Percentiles rank a stretch among this genome's conserved stretches.
phyloP scores from a whole-genome alignment of 2,797 vertebrate species.

The Huso huso region DNA sequence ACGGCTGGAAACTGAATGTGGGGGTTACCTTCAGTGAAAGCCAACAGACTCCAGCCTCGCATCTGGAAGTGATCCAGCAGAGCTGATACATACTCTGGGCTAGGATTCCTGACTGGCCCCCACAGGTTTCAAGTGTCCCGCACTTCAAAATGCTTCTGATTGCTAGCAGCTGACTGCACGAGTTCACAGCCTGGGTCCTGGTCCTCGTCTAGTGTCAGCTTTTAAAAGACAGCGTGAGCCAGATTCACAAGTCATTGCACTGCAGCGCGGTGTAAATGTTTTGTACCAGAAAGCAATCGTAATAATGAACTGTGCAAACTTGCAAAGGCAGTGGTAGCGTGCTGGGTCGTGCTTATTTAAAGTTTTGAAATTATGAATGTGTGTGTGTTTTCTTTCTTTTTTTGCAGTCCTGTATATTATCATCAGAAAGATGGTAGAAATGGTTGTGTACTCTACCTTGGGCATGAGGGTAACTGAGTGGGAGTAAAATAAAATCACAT shows the following conservation, averaged over 20 bases:
- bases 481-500: no score
- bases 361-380: neutral
- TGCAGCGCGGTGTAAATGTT: slow-evolving; percentile 74
- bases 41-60: slow-evolving; percentile 40
- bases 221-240: no score
- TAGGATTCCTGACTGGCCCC: slow-evolving; percentile 46
- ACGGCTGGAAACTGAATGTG: slow-evolving; percentile 21
- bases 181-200: slow-evolving; percentile 46
- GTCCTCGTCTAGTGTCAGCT: slow-evolving; percentile 48
- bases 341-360: slow-evolving; percentile 2
- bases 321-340: slow-evolving; percentile 17
- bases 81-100: slow-evolving; percentile 26
- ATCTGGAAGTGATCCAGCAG: slow-evolving; percentile 71
- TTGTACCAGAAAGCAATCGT: slow-evolving; percentile 49
- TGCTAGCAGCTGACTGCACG: slow-evolving; percentile 74
- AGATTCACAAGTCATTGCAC: slow-evolving; percentile 29
- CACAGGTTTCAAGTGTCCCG: slow-evolving; percentile 71
- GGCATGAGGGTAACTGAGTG: no score
- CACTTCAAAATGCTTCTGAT: slow-evolving; percentile 78
- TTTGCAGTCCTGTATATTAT: neutral
- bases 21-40: slow-evolving; percentile 58
- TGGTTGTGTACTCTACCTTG: no score
- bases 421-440: no score
- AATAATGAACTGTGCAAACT: slow-evolving; percentile 23
- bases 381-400: slow-evolving; percentile 5